phyloP scores from a whole-genome alignment of 2,113 vertebrate genomes.

The Triplophysa siluroides region DNA sequence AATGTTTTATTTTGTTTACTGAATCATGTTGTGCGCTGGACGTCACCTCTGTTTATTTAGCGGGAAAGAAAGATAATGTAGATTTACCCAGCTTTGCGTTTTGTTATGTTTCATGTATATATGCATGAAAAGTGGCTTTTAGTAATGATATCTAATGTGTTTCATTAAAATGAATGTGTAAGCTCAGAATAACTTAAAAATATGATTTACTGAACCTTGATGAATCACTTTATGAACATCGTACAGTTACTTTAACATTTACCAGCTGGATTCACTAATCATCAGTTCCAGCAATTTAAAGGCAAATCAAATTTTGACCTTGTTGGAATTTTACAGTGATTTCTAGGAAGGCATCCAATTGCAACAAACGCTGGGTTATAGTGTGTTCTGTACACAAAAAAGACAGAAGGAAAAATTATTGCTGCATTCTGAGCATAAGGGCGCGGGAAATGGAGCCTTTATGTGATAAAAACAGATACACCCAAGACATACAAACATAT shows the following conservation, averaged over 20 bases:
- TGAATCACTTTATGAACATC: background rate
- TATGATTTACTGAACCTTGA: conserved; percentile 21
- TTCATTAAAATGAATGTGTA: background rate
- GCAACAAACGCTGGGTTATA: conserved; percentile 48
- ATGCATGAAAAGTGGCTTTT: background rate
- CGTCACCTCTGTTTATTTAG: background rate
- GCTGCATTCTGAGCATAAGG: conserved; percentile 36
- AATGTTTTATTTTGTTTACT: conserved; percentile 2
- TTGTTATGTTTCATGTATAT: background rate
- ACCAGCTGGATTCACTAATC: background rate
- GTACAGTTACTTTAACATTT: conserved; percentile 1
- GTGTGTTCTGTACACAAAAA: background rate
- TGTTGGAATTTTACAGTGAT: conserved; percentile 38
- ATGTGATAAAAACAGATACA: conserved; percentile 1
- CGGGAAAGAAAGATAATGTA: background rate
- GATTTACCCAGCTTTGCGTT: background rate
- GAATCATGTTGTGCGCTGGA: conserved; percentile 16
- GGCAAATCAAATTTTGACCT: conserved; percentile 42
- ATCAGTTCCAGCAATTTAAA: conserved; percentile 23
- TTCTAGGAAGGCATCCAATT: conserved; percentile 47
- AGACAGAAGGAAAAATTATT: background rate
- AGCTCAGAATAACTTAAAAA: conserved; percentile 26
- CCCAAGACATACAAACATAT: conserved; percentile 23
- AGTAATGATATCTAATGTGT: background rate
- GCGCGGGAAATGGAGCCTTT: conserved; percentile 32